Evolutionary conservation across 2,797 vertebrate species (phyloP).

Genomic region (Carapus acus): DNA sequence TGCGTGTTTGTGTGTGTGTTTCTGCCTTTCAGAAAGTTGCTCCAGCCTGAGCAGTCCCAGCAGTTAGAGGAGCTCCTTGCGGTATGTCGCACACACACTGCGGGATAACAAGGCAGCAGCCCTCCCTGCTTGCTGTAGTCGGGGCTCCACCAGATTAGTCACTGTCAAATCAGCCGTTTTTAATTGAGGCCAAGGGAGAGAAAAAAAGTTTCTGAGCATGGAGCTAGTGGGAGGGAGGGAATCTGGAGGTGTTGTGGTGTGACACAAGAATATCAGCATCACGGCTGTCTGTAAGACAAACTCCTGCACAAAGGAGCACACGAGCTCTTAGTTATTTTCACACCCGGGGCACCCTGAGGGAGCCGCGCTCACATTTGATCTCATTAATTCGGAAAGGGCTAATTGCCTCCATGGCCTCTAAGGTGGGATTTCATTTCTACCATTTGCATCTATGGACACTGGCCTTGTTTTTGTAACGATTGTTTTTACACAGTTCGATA

Average conservation of each 20-base stretch:
- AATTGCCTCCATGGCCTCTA: constrained; percentile 50
- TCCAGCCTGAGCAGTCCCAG: constrained; percentile 39
- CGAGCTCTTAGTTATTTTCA: constrained; percentile 54
- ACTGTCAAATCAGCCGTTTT: not conserved
- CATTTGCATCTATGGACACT: constrained; percentile 1
- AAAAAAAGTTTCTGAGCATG: not conserved
- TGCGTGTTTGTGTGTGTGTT: not conserved
- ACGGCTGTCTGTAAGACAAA: constrained; percentile 6
- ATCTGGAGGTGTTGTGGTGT: not conserved
- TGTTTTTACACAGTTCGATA: not conserved
- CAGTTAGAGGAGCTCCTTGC: constrained; percentile 35
- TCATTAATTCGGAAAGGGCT: constrained; percentile 42
- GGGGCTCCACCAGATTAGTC: constrained; percentile 18
- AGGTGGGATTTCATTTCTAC: constrained; percentile 12
- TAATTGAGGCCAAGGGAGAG: not conserved
- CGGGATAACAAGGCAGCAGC: constrained; percentile 42
- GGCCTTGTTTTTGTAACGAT: not conserved
- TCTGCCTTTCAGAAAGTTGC: constrained; percentile 51
- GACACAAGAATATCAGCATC: constrained; percentile 5
- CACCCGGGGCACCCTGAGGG: constrained; percentile 31
- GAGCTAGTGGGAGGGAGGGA: not conserved
- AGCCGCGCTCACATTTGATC: constrained; percentile 45
- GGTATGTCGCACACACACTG: constrained; percentile 42
- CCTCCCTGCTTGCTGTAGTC: constrained; percentile 34
- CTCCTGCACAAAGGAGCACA: constrained; percentile 2